phyloP scores from a whole-genome alignment of 2,113 vertebrate species.

The Marcusenius ussheri region DNA sequence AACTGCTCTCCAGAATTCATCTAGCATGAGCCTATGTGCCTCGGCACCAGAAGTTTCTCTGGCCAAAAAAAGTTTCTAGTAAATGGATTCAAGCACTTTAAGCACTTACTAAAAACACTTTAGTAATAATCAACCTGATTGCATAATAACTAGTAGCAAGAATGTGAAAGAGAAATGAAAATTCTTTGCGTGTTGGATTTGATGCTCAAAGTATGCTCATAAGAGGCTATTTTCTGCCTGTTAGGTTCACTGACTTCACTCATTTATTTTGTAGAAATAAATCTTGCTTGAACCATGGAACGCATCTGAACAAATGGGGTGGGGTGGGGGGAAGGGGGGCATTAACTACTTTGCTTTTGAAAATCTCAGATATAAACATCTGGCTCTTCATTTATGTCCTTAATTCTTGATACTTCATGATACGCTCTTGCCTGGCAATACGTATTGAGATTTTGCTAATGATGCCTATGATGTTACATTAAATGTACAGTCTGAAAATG shows the following conservation, averaged over 20 bases:
- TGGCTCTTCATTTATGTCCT: not conserved
- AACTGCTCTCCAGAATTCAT: slow-evolving; percentile 28
- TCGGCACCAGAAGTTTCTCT: not conserved
- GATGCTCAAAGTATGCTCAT: not conserved
- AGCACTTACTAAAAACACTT: not conserved
- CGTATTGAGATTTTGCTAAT: not conserved
- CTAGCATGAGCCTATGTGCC: slow-evolving; percentile 1
- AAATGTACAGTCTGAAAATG: not conserved
- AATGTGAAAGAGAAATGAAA: not conserved
- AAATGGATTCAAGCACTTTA: not conserved
- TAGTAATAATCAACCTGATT: not conserved
- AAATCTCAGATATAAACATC: not conserved
- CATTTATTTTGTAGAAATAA: not conserved
- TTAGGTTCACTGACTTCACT: not conserved
- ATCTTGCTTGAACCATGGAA: not conserved
- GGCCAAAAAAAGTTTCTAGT: not conserved
- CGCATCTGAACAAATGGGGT: not conserved
- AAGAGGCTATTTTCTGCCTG: not conserved
- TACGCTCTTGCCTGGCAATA: not conserved
- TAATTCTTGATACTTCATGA: not conserved
- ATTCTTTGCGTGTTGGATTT: not conserved
- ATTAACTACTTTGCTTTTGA: not conserved
- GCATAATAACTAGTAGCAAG: not conserved
- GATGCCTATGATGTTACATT: not conserved
- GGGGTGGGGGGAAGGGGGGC: not conserved